phyloP scores from a whole-genome alignment of 2,113 vertebrate species.

The Tragelaphus scriptus region DNA sequence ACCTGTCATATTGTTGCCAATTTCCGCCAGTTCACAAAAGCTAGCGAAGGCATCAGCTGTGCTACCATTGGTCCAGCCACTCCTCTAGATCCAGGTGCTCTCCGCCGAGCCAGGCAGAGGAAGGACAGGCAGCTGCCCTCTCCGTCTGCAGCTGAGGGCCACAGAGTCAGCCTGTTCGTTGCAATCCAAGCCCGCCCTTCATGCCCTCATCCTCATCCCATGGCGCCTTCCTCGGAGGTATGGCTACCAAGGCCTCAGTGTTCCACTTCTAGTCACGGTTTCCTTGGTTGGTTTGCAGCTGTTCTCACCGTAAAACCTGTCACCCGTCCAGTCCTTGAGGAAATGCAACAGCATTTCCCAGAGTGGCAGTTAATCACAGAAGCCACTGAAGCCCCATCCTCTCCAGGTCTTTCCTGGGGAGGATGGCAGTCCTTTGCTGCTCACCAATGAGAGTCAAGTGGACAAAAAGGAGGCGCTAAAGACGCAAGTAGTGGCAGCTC shows the following conservation, averaged over 20 bases:
- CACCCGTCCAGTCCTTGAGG: neutral
- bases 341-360: neutral
- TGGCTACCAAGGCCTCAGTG: neutral
- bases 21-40: neutral
- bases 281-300: neutral
- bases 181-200: neutral
- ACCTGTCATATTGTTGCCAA: neutral
- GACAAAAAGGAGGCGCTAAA: neutral
- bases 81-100: neutral
- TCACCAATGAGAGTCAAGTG: neutral
- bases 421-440: neutral
- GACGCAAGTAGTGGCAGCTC: neutral
- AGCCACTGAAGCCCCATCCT: neutral
- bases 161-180: neutral
- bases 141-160: neutral
- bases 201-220: neutral
- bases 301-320: neutral
- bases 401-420: neutral
- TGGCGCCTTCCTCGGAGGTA: neutral
- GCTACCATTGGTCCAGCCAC: neutral
- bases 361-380: neutral
- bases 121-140: neutral
- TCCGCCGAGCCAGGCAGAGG: neutral
- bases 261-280: neutral
- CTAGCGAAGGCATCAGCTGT: neutral